phyloP scores from a whole-genome alignment of 2,797 vertebrate species.

The Tiaroga cobitis region DNA sequence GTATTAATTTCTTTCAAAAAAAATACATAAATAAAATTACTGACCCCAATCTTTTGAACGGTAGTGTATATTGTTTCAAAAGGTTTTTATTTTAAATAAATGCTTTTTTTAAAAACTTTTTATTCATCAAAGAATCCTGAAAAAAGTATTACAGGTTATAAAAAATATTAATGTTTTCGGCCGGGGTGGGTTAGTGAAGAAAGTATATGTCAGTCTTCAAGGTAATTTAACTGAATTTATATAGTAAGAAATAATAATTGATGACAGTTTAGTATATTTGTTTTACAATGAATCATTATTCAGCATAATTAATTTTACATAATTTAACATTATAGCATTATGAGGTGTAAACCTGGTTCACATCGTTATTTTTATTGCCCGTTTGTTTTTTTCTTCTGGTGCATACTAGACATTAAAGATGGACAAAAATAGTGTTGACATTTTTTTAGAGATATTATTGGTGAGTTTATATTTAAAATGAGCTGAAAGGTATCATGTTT shows the following conservation, averaged over 20 bases:
- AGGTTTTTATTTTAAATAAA: no score
- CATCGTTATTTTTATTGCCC: not conserved
- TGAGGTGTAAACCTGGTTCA: not conserved
- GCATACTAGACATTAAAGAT: not conserved
- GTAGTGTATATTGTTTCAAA: no score
- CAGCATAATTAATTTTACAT: not conserved
- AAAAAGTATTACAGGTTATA: no score
- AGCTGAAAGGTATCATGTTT: slow-evolving; percentile 8
- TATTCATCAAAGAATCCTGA: no score
- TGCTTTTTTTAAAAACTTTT: no score
- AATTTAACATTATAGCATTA: not conserved
- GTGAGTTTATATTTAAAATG: slow-evolving; percentile 18
- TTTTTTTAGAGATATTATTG: not conserved
- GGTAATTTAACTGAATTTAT: not conserved
- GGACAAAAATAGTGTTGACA: not conserved
- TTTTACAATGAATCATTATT: not conserved
- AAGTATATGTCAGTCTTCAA: not conserved
- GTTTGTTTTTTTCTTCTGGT: not conserved
- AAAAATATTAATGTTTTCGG: not conserved
- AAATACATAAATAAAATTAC: no score
- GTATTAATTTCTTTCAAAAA: no score
- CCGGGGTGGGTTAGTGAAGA: no score
- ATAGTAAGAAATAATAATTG: not conserved
- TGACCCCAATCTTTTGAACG: no score
- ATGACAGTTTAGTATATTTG: not conserved